Conservation (phyloP, 2,113 vertebrate species). For the Callorhinus ursinus region DNA sequence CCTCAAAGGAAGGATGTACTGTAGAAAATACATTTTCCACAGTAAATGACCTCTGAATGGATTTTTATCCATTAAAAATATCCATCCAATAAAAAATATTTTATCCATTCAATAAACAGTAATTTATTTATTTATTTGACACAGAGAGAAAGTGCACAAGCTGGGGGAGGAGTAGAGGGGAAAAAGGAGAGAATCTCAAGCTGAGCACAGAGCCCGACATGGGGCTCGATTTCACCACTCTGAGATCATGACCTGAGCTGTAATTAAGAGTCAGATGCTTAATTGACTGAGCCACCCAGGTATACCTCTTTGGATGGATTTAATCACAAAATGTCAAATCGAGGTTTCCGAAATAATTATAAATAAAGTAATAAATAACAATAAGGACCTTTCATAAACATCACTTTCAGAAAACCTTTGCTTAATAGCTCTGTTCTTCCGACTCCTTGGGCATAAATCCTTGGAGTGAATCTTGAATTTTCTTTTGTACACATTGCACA, state of each 20-base stretch:
- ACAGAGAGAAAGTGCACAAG: background rate
- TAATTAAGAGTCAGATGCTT: background rate
- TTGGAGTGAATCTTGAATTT: background rate
- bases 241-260: background rate
- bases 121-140: too few relatives aligned
- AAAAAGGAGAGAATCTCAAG: background rate
- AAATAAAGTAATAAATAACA: background rate
- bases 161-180: background rate
- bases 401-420: background rate
- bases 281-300: background rate
- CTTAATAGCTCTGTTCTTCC: background rate
- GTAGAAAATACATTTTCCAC: background rate
- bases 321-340: background rate
- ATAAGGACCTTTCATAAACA: background rate
- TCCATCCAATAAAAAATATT: too few relatives aligned
- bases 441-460: background rate
- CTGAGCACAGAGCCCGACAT: rapidly evolving
- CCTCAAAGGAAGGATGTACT: background rate
- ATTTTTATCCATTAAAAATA: background rate
- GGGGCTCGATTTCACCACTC: background rate
- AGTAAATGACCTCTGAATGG: background rate
- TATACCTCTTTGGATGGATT: background rate
- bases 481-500: background rate
- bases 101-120: too few relatives aligned
- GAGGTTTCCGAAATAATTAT: background rate